Percentiles rank a stretch among this genome's conserved stretches.
Evolutionary conservation across 2,113 vertebrate species (phyloP).

Genomic region (Polypterus bichir): DNA sequence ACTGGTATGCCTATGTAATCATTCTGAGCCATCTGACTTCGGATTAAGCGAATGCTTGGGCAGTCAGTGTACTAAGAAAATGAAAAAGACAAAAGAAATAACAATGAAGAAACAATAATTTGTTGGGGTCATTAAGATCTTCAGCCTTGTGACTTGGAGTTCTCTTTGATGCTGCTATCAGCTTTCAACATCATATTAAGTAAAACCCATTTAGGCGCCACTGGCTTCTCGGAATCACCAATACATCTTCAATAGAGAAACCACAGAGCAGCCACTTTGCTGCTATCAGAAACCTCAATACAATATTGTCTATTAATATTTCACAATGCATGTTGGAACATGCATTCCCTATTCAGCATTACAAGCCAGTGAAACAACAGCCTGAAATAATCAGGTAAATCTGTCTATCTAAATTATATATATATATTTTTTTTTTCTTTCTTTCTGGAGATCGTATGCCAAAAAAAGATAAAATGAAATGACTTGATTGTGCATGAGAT

Average conservation of each 20-base stretch:
- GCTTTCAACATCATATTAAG: conserved; percentile 75
- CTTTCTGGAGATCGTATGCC: background rate
- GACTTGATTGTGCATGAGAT: background rate
- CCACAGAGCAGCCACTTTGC: conserved; percentile 59
- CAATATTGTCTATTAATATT: conserved; percentile 83
- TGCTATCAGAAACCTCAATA: conserved; percentile 66
- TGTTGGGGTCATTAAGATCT: conserved; percentile 44
- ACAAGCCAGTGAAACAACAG: conserved; percentile 41
- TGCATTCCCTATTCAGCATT: conserved; percentile 57
- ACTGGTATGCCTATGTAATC: background rate
- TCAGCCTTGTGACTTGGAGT: conserved; percentile 40
- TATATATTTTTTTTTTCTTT: background rate
- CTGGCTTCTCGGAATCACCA: conserved; percentile 68
- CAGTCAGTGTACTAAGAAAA: conserved; percentile 22
- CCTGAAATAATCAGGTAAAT: conserved; percentile 27
- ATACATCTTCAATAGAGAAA: conserved; percentile 64
- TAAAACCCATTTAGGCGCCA: conserved; percentile 72
- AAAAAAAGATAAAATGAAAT: background rate
- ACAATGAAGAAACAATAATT: conserved; percentile 45
- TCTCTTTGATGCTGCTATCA: conserved; percentile 65
- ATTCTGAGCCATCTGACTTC: background rate
- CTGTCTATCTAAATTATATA: conserved; percentile 12
- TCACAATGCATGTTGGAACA: conserved; percentile 56
- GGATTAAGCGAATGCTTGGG: too few relatives aligned
- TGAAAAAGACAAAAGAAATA: conserved; percentile 45